Conservation (phyloP, 2,113 vertebrate species). For the Tragelaphus scriptus region DNA sequence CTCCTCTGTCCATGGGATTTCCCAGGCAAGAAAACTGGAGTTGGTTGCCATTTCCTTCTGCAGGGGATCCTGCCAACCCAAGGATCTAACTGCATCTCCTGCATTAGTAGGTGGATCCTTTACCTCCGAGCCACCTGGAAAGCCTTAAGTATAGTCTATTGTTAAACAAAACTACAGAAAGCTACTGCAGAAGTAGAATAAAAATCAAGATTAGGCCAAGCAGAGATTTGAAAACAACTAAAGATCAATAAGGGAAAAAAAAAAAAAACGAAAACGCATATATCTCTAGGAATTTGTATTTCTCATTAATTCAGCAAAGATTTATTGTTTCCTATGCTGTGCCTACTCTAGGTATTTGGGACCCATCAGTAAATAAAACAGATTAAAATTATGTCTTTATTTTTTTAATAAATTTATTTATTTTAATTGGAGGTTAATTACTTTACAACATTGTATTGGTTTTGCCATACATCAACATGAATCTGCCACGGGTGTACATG, state of each 20-base stretch:
- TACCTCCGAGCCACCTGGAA: background rate
- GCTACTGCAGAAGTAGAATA: background rate
- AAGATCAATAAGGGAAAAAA: background rate
- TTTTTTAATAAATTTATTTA: no score
- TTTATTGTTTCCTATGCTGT: background rate
- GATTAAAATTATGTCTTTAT: background rate
- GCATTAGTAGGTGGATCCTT: background rate
- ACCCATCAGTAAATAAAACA: background rate
- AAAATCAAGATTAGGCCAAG: background rate
- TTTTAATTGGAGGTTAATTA: no score
- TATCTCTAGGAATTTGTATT: background rate
- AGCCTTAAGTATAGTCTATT: background rate
- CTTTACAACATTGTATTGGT: no score
- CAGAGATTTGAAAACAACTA: background rate
- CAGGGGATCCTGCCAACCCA: background rate
- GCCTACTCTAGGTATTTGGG: background rate
- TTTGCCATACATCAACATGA: no score
- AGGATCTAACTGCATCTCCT: background rate
- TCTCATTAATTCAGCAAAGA: slow-evolving; percentile 19
- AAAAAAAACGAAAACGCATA: background rate
- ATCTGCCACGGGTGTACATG: no score
- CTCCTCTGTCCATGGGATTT: background rate
- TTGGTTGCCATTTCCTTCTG: background rate
- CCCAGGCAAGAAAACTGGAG: background rate
- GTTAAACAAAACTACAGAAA: background rate